These are phyloP conservation scores for Phaethon lepturus DNA, from an alignment of 2,113 vertebrate species.

Conservation along the genomic window DNA sequence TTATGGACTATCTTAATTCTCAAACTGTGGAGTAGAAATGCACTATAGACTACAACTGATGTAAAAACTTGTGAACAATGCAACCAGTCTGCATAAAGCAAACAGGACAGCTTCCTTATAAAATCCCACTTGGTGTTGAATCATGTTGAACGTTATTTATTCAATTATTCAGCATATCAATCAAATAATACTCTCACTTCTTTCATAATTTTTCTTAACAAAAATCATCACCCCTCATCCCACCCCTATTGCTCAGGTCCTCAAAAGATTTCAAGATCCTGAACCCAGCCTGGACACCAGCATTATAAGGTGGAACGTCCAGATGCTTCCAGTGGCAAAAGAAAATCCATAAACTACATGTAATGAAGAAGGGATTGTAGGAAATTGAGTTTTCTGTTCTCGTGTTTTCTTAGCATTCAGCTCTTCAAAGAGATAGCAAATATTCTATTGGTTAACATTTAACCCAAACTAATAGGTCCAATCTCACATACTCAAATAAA, in stretches of 20 bases:
- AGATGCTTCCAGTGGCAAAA: not conserved
- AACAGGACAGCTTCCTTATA: not conserved
- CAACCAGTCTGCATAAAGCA: not conserved
- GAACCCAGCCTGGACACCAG: not conserved
- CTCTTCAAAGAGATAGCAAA: not conserved
- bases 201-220: not conserved
- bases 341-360: not conserved
- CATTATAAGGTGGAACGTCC: not conserved
- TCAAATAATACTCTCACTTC: not conserved
- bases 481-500: conserved; percentile 69
- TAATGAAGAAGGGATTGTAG: not conserved
- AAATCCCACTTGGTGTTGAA: not conserved
- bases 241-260: not conserved
- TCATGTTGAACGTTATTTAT: not conserved
- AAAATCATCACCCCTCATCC: not conserved
- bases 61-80: not conserved
- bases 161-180: not conserved
- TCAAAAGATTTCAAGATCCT: not conserved
- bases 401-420: not conserved
- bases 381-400: not conserved
- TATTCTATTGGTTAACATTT: conserved; percentile 57
- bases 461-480: conserved; percentile 64
- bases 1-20: not conserved
- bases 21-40: not conserved
- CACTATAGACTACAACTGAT: not conserved